Conservation (phyloP, 2,888 invertebrate genomes). For the Plagiodera versicolora region DNA sequence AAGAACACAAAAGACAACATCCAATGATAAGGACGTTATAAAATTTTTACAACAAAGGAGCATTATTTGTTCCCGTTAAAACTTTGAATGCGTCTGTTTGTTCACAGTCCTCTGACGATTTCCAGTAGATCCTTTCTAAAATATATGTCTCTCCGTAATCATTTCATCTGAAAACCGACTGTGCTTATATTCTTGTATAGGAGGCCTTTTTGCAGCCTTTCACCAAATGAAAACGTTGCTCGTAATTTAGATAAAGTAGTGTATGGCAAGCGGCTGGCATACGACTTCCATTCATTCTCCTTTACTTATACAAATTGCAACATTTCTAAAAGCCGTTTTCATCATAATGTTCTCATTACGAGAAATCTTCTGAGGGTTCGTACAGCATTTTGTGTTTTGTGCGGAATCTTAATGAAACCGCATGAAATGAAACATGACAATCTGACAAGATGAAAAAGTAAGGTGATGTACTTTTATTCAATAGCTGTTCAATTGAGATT, state of each 20-base stretch:
- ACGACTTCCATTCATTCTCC: conserved; percentile 40
- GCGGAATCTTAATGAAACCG: background rate
- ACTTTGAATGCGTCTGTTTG: too few species aligned
- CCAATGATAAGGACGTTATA: too few species aligned
- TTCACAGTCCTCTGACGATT: background rate
- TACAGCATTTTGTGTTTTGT: background rate
- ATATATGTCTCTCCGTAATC: conserved; percentile 30
- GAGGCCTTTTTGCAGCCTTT: conserved; percentile 41
- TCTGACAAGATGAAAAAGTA: conserved; percentile 12
- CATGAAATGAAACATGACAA: background rate
- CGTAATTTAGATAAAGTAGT: conserved; percentile 49
- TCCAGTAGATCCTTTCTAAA: background rate
- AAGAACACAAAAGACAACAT: too few species aligned
- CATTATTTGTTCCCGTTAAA: too few species aligned
- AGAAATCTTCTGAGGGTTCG: conserved; percentile 13
- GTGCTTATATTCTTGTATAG: conserved; percentile 40
- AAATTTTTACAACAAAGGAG: too few species aligned
- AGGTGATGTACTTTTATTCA: too few species aligned
- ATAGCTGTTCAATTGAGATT: too few species aligned
- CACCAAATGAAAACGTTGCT: conserved; percentile 44
- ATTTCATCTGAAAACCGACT: conserved; percentile 39
- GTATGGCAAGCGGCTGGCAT: conserved; percentile 35
- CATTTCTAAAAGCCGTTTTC: conserved; percentile 39
- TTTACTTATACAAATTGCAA: conserved; percentile 50
- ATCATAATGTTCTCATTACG: conserved; percentile 32